phyloP scores from a whole-genome alignment of 2,888 invertebrate species.

The Drosophila aldrichi region DNA sequence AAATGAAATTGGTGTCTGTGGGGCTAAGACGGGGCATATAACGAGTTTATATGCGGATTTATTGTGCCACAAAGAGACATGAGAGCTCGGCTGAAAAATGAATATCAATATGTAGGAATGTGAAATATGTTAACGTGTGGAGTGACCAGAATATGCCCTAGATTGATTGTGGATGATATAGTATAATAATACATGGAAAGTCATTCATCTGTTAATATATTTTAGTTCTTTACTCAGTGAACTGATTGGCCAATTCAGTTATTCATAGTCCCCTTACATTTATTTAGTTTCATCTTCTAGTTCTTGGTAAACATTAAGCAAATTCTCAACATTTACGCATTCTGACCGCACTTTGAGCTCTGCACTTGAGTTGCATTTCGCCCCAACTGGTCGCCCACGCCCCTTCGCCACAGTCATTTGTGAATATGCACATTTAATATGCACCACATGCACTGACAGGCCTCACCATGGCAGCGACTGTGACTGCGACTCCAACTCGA shows the following conservation, averaged over 20 bases:
- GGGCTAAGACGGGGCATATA: slow-evolving; percentile 6
- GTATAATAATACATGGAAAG: background rate
- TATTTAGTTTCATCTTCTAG: slow-evolving; percentile 21
- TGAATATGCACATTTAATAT: slow-evolving; percentile 62
- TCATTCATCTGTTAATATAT: too few relatives aligned
- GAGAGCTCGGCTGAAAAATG: background rate
- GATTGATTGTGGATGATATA: background rate
- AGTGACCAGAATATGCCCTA: background rate
- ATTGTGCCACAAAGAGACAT: background rate
- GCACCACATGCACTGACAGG: slow-evolving; percentile 67
- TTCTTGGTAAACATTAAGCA: slow-evolving; percentile 26
- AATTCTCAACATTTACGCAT: slow-evolving; percentile 35
- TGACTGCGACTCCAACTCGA: background rate
- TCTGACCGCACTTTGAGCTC: slow-evolving; percentile 45
- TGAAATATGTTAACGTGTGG: background rate
- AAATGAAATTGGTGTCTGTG: slow-evolving; percentile 48
- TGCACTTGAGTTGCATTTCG: slow-evolving; percentile 46
- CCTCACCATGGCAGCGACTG: slow-evolving; percentile 32
- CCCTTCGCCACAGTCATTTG: slow-evolving; percentile 19
- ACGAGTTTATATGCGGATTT: slow-evolving; percentile 11
- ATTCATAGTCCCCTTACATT: slow-evolving; percentile 8
- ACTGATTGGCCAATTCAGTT: background rate
- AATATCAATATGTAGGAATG: too few relatives aligned
- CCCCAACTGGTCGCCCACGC: background rate
- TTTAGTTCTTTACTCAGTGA: too few relatives aligned